These are phyloP conservation scores for Tetranychus urticae DNA, from an alignment of 1,140 invertebrate species.

Conservation along the genomic window DNA sequence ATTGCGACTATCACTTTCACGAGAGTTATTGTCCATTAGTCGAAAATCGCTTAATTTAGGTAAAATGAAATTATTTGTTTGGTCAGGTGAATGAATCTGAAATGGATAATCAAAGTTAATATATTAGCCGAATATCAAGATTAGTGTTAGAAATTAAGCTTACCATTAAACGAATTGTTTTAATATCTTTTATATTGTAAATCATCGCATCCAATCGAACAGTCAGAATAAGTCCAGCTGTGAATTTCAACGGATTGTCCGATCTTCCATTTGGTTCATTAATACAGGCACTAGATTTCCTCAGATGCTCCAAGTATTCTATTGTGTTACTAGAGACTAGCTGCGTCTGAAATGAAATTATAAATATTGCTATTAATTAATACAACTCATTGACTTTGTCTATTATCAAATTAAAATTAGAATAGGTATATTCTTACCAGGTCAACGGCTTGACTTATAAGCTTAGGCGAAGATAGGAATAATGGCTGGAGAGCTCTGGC, in stretches of 20 bases:
- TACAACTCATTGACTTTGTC: neutral
- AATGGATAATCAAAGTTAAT: neutral
- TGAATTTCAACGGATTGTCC: conserved; percentile 72
- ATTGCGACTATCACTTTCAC: conserved; percentile 18
- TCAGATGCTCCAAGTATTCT: conserved; percentile 8
- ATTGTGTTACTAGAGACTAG: neutral
- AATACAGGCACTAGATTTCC: conserved; percentile 43
- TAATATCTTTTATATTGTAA: conserved; percentile 43
- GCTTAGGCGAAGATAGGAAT: conserved; percentile 27
- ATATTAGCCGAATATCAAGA: neutral
- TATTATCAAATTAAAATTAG: neutral
- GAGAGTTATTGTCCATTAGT: conserved; percentile 11
- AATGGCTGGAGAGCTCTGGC: conserved; percentile 52
- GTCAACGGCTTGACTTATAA: conserved; percentile 24
- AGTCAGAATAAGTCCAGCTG: conserved; percentile 63
- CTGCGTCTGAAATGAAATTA: neutral
- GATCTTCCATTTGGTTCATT: conserved; percentile 54
- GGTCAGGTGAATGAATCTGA: conserved; percentile 58
- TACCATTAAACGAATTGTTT: conserved; percentile 49
- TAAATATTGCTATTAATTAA: neutral
- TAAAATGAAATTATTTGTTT: conserved; percentile 52
- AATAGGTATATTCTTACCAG: conserved; percentile 17
- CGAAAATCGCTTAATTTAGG: conserved; percentile 34
- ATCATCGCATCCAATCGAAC: conserved; percentile 65
- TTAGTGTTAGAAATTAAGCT: conserved; percentile 2